Evolutionary conservation across 2,797 vertebrate species (phyloP).

Genomic region (Hydrocynus forskahlii): DNA sequence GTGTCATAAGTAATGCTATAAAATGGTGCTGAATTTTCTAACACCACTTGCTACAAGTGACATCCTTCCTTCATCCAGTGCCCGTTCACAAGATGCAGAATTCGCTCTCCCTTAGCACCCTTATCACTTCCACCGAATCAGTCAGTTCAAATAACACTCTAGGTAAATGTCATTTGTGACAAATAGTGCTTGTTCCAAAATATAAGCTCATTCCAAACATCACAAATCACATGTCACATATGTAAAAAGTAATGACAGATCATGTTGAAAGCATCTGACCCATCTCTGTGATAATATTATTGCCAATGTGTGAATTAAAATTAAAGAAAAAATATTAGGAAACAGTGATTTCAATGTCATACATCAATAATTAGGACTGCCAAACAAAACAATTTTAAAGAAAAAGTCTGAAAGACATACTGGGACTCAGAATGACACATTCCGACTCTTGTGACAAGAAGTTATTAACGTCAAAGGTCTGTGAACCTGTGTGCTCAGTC

Average conservation of each 20-base stretch:
- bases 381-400: neutral
- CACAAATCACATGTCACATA: constrained; percentile 8
- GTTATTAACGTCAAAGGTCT: neutral
- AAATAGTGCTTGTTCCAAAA: constrained; percentile 24
- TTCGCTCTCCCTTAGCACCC: neutral
- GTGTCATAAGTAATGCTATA: neutral
- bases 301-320: neutral
- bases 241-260: neutral
- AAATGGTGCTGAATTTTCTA: neutral
- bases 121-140: constrained; percentile 14
- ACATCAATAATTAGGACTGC: neutral
- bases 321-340: too few relatives aligned
- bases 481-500: neutral
- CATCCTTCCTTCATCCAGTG: neutral
- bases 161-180: constrained; percentile 39
- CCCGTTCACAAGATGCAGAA: neutral
- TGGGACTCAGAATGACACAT: neutral
- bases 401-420: neutral
- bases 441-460: neutral
- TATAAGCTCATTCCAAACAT: constrained; percentile 27
- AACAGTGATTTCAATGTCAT: neutral
- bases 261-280: neutral
- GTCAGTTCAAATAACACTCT: constrained; percentile 14
- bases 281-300: neutral
- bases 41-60: neutral